A percentile compares a stretch with the other conserved stretches of the same genome.
phyloP scores from a whole-genome alignment of 1,140 invertebrate genomes.

The Grapholita molesta region DNA sequence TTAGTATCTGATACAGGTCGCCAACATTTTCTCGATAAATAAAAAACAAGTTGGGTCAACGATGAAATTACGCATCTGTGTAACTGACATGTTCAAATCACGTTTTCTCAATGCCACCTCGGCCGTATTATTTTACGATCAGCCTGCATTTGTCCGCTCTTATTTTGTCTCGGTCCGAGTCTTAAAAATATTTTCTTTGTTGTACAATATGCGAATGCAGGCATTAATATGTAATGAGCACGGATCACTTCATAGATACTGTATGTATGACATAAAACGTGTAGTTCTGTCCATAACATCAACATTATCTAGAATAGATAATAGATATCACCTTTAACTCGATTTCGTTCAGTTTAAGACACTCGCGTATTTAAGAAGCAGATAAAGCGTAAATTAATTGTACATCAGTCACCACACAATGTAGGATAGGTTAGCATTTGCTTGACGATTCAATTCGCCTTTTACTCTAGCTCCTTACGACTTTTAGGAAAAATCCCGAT shows the following conservation, averaged over 20 bases:
- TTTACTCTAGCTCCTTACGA: too few species aligned
- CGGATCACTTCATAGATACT: background rate
- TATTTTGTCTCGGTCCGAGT: constrained; percentile 29
- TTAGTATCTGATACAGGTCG: too few species aligned
- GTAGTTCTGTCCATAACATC: too few species aligned
- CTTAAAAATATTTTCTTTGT: constrained; percentile 47
- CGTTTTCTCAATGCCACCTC: constrained; percentile 38
- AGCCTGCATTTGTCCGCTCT: constrained; percentile 21
- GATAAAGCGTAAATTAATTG: too few species aligned
- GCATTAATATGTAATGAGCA: constrained; percentile 63
- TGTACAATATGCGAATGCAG: constrained; percentile 49
- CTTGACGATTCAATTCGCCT: too few species aligned
- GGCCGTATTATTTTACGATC: constrained; percentile 30
- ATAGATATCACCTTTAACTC: too few species aligned
- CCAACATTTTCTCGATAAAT: background rate
- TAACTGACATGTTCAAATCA: constrained; percentile 18
- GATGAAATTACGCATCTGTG: background rate
- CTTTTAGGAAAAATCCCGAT: too few species aligned
- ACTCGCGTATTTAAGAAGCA: too few species aligned
- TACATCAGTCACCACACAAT: too few species aligned
- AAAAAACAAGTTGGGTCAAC: background rate
- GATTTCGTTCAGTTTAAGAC: too few species aligned
- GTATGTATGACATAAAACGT: background rate
- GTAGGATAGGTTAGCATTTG: too few species aligned
- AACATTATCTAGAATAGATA: too few species aligned